These are phyloP conservation scores for Pygoscelis adeliae DNA, from an alignment of 2,113 vertebrate genomes.

Conservation along the genomic window DNA sequence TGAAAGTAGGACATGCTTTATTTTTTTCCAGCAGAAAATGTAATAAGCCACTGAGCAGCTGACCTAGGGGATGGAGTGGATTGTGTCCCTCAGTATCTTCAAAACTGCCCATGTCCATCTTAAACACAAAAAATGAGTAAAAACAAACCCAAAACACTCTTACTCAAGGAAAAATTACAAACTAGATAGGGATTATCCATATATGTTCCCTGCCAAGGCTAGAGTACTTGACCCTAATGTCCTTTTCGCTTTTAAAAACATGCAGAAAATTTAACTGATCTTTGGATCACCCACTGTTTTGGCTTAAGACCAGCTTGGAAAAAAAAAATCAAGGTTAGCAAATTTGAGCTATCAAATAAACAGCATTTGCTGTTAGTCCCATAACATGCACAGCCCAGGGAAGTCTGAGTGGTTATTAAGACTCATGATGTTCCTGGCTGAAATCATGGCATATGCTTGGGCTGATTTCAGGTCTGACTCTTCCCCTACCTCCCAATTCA, in stretches of 20 bases:
- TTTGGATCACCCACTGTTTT: not conserved
- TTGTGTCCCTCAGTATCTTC: not conserved
- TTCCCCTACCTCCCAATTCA: not conserved
- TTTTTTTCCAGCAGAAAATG: not conserved
- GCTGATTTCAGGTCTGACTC: not conserved
- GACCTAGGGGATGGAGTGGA: not conserved
- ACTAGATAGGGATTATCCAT: not conserved
- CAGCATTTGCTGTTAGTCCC: not conserved
- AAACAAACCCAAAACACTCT: not conserved
- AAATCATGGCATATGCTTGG: not conserved
- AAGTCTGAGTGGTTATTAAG: not conserved
- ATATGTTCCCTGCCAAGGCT: not conserved
- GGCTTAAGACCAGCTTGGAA: not conserved
- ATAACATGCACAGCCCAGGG: not conserved
- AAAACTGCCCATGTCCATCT: not conserved
- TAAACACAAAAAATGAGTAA: not conserved
- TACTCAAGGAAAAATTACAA: not conserved
- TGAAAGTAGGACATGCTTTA: not conserved
- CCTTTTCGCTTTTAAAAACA: not conserved
- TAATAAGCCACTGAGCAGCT: not conserved
- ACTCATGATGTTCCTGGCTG: not conserved
- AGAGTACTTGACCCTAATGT: too few relatives aligned
- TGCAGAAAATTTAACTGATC: not conserved
- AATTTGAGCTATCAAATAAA: not conserved
- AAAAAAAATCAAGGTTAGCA: not conserved